A percentile compares a stretch with the other conserved stretches of the same genome.
Conservation (phyloP, 2,888 invertebrate genomes). For the Pogonocherus hispidulus region DNA sequence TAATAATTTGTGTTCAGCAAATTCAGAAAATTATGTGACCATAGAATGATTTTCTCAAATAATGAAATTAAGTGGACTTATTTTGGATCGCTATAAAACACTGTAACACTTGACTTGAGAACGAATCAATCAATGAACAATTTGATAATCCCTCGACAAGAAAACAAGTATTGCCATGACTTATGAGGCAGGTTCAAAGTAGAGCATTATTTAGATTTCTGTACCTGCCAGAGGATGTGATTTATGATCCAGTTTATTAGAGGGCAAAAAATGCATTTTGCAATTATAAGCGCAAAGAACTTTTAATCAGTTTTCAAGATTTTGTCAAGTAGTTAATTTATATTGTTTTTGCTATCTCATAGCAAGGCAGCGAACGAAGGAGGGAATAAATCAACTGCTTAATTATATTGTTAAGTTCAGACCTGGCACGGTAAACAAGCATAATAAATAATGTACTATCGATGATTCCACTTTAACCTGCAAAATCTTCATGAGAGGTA, state of each 20-base stretch:
- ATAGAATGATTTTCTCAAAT: too few relatives aligned
- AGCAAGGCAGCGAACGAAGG: conserved; percentile 35
- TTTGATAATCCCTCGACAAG: too few relatives aligned
- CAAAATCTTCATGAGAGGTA: conserved; percentile 37
- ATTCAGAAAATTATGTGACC: too few relatives aligned
- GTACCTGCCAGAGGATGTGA: conserved; percentile 6
- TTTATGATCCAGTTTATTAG: conserved; percentile 25
- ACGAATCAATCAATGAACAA: too few relatives aligned
- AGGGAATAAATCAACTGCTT: conserved; percentile 46
- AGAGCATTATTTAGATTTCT: conserved; percentile 11
- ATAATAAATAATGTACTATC: conserved; percentile 49
- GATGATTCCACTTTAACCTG: conserved; percentile 42
- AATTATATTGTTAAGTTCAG: conserved; percentile 50
- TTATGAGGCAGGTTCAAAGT: conserved; percentile 5
- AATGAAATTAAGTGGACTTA: too few relatives aligned
- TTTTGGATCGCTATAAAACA: too few relatives aligned
- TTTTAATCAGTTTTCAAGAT: conserved; percentile 48
- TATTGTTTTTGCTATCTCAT: conserved; percentile 45
- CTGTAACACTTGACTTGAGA: too few relatives aligned
- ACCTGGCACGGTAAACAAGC: conserved; percentile 43
- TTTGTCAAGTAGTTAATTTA: conserved; percentile 49
- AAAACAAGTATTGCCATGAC: neutral
- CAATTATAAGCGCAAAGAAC: conserved; percentile 44
- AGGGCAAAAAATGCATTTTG: conserved; percentile 37
- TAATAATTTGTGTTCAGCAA: too few relatives aligned